Evolutionary conservation across 2,113 vertebrate genomes (phyloP), one percentile per base, ranked within the genome.

Genomic region (Bujurquina vittata): DNA sequence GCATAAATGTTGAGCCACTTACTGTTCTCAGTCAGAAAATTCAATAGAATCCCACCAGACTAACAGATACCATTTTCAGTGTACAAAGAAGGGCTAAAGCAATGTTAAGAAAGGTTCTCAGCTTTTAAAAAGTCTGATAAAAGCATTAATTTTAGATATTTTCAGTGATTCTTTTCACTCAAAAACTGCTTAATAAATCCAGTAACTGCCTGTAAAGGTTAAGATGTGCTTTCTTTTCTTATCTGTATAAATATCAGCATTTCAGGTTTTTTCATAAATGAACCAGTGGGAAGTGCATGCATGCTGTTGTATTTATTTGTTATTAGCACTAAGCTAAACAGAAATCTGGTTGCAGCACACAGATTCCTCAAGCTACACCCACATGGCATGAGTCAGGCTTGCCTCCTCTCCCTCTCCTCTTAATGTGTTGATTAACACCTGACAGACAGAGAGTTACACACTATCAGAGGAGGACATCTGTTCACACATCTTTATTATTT

Each of bases 341-440:
- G 43, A 81, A 79, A 85, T 79, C n/a, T 77, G 72, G 67, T 83
- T 79, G 43, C 46, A 9, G 63, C 62, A 84, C 79, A 83, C 75
- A 17, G 63, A 80, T 79, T 91, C 73, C 62, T 82, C 60, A 61
- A 55, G 74, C 77, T 78, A 73, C 76, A 80, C 82, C 86, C 90
- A 88, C 92, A 73, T 77, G 43, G 74, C 72, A 9, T 84, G 89
- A 90, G 82, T 86, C 89, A 87, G 84, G 18, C 55, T 61, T 10
- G 75, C 83, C 87, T 91, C 75, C 4, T 49, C 76, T 81, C 84
- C 76, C 74, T 75, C 80, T 84, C 33, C 79, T 77, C 59, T 87
- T 84, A 85, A 84, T 77, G 77, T 82, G 75, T 83, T 91, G 91
- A 93, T 94, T 92, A 94, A 90, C 90, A 92, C 87, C 89, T 93